Evolutionary conservation across 2,113 vertebrate genomes (phyloP).

Genomic region (Xenus cinereus): DNA sequence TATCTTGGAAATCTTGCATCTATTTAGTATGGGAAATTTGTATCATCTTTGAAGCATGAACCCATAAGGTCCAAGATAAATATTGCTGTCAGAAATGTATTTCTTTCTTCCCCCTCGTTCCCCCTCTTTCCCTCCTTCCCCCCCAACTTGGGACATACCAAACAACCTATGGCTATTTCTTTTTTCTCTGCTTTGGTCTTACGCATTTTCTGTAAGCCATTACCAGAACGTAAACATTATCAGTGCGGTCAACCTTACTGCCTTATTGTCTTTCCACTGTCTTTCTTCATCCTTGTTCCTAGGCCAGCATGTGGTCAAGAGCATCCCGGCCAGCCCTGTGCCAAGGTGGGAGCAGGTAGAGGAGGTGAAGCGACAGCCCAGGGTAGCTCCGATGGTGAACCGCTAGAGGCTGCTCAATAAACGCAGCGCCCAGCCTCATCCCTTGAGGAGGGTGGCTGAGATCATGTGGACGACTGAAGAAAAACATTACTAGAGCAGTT

Average conservation of each 20-base stretch:
- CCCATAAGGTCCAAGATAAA: neutral
- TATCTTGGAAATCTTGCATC: neutral
- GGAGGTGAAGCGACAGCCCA: accelerated
- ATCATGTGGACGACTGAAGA: neutral
- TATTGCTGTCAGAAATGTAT: neutral
- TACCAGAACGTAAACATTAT: neutral
- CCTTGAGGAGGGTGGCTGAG: neutral
- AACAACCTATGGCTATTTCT: neutral
- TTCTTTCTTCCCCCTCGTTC: neutral
- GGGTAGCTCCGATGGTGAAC: neutral
- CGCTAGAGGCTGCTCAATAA: conserved; percentile 44
- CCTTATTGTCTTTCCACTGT: neutral
- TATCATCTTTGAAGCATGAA: neutral
- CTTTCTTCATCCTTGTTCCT: neutral
- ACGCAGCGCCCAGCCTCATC: neutral
- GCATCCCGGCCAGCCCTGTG: neutral
- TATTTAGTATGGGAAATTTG: neutral
- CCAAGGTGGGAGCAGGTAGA: neutral
- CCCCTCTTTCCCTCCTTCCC: too few relatives aligned
- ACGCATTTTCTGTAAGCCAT: neutral
- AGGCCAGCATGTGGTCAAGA: neutral
- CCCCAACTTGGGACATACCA: neutral
- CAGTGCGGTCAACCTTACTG: neutral
- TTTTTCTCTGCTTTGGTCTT: neutral
- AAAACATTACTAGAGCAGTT: neutral